These are phyloP conservation scores for Gouania willdenowi DNA, from an alignment of 2,797 vertebrate species.

Conservation along the genomic window DNA sequence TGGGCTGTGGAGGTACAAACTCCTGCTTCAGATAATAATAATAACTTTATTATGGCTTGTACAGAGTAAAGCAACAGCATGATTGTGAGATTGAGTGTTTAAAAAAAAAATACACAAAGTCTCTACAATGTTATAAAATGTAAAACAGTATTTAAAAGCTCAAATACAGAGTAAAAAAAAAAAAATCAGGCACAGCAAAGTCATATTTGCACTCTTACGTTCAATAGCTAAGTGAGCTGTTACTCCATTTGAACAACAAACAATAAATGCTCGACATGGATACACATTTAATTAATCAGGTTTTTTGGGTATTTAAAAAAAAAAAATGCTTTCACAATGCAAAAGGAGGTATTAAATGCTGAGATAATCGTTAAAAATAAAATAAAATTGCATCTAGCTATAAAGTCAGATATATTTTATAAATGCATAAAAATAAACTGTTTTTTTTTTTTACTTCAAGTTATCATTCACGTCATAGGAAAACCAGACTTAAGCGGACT, in stretches of 20 bases:
- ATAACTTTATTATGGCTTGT: slow-evolving; percentile 43
- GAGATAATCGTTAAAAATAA: slow-evolving; percentile 5
- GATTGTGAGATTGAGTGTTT: slow-evolving; percentile 2
- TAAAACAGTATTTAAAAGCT: slow-evolving; percentile 5
- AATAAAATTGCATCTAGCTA: slow-evolving; percentile 13
- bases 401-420: slow-evolving; percentile 2
- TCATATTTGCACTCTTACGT: too few relatives aligned
- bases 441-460: too few relatives aligned
- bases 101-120: slow-evolving; percentile 12
- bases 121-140: slow-evolving; percentile 13
- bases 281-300: too few relatives aligned
- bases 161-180: slow-evolving; percentile 12
- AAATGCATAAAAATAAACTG: slow-evolving; percentile 25
- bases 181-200: neutral
- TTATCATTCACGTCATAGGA: slow-evolving; percentile 32
- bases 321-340: slow-evolving; percentile 12
- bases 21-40: too few relatives aligned
- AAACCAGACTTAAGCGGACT: slow-evolving; percentile 5
- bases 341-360: slow-evolving; percentile 24
- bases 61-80: slow-evolving; percentile 31
- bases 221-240: too few relatives aligned
- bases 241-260: too few relatives aligned
- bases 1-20: too few relatives aligned
- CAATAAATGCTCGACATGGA: too few relatives aligned
- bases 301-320: too few relatives aligned